Evolutionary conservation across 2,888 invertebrate species (phyloP), one percentile per base, ranked within the genome.

Genomic region (Cloeon dipterum): DNA sequence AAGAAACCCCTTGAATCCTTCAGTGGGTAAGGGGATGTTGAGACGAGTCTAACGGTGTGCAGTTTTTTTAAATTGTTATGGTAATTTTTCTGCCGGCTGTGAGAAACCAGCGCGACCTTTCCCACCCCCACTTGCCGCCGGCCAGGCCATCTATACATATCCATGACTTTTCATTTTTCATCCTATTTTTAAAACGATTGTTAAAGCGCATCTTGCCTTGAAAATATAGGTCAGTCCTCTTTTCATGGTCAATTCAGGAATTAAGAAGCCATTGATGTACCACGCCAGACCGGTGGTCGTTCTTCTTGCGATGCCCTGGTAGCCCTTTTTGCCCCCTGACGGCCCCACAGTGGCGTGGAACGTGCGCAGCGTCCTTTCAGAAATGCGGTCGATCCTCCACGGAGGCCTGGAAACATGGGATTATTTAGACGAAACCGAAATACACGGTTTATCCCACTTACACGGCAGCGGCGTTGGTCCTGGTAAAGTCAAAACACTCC

Each of bases 201-300:
- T n/a, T n/a, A n/a, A n/a, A n/a, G n/a, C n/a, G n/a, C n/a, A n/a
- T n/a, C 36, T 77, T 35, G 74, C 74, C 50, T 68, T 68, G 52
- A 93, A 85, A 11, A 67, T 74, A 60, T 93, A 93, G 0, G 72
- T 74, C 39, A 83, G 62, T 0, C 88, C 89, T 37, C 91, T 61
- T 41, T 83, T 67, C 46, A 93, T 61, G 66, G 79, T 86, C 42
- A 93, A 59, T 55, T 89, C 86, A 1, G 89, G 89, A 35, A 76
- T 71, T 47, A 91, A 61, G 49, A 73, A 70, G 0, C 91, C 91
- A 57, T 93, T 89, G 42, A 93, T 78, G 58, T 89, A 93, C 86
- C 88, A 91, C 10, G 85, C 75, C 32, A 81, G 59, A 1, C 72
- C 76, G 46, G 68, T 74, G 25, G 70, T 69, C 20, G 69, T 68